phyloP scores from a whole-genome alignment of 2,113 vertebrate genomes.

The Herpetotheres cachinnans region DNA sequence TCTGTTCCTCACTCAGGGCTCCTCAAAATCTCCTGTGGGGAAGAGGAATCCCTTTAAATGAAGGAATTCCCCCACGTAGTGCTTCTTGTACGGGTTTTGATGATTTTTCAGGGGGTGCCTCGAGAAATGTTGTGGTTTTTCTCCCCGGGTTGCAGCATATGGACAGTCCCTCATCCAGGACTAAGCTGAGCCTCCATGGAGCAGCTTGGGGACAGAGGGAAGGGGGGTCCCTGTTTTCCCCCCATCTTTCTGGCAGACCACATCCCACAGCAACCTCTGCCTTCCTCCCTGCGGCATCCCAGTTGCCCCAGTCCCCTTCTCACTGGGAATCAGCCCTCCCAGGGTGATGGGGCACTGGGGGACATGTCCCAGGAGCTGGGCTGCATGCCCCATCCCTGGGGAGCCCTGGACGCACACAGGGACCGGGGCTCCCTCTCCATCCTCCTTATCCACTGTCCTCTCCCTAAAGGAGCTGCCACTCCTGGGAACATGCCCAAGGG shows the following conservation, averaged over 20 bases:
- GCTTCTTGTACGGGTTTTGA: background rate
- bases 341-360: fast-evolving
- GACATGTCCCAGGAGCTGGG: background rate
- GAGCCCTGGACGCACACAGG: background rate
- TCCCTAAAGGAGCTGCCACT: background rate
- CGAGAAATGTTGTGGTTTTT: fast-evolving
- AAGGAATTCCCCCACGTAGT: fast-evolving
- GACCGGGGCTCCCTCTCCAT: background rate
- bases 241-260: background rate
- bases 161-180: background rate
- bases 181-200: background rate
- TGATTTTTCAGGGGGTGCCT: background rate
- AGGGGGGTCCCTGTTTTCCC: background rate
- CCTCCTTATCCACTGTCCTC: background rate
- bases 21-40: background rate
- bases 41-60: background rate
- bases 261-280: background rate
- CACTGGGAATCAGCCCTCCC: background rate
- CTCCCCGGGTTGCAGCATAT: fast-evolving
- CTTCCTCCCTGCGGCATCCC: background rate
- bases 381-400: no score
- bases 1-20: background rate
- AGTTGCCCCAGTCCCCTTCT: background rate
- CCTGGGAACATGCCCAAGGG: background rate
- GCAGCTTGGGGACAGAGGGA: no score